Percentiles rank a stretch among this genome's conserved stretches.
Evolutionary conservation across 2,797 vertebrate genomes (phyloP).

Genomic region (Leuciscus waleckii): DNA sequence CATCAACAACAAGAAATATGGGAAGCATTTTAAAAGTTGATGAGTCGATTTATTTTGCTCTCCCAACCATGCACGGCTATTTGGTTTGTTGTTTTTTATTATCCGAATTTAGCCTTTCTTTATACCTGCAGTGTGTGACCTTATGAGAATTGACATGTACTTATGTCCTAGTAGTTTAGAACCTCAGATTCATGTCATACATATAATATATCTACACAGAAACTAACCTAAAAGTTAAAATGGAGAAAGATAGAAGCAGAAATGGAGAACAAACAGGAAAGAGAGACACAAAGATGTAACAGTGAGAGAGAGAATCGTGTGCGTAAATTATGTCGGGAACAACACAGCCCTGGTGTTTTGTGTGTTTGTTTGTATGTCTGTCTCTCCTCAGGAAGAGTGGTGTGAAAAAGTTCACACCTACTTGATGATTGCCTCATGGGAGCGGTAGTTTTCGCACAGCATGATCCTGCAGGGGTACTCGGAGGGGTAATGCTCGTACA

Average conservation of each 20-base stretch:
- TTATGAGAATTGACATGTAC: not conserved
- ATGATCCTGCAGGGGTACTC: constrained; percentile 98
- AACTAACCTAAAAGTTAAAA: not conserved
- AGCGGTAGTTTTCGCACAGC: constrained; percentile 99
- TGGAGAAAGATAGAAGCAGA: not conserved
- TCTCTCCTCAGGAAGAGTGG: constrained; percentile 58
- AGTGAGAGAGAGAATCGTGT: not conserved
- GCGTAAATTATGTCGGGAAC: not conserved
- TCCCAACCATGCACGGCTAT: not conserved
- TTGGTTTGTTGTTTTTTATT: not conserved
- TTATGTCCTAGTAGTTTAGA: not conserved
- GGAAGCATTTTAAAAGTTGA: not conserved
- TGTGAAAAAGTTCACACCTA: constrained; percentile 86
- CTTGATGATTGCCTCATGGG: constrained; percentile 99
- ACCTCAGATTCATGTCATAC: not conserved
- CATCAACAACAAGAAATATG: not conserved
- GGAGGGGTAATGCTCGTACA: constrained; percentile 97
- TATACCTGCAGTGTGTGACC: not conserved
- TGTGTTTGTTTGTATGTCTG: constrained; percentile 43
- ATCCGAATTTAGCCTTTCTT: not conserved
- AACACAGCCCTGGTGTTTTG: not conserved
- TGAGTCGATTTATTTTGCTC: not conserved
- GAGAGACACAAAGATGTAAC: not conserved
- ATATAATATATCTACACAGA: not conserved
- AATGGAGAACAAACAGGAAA: not conserved